Conservation (phyloP, 2,888 invertebrate species). For the Ennomos quercinarius region DNA sequence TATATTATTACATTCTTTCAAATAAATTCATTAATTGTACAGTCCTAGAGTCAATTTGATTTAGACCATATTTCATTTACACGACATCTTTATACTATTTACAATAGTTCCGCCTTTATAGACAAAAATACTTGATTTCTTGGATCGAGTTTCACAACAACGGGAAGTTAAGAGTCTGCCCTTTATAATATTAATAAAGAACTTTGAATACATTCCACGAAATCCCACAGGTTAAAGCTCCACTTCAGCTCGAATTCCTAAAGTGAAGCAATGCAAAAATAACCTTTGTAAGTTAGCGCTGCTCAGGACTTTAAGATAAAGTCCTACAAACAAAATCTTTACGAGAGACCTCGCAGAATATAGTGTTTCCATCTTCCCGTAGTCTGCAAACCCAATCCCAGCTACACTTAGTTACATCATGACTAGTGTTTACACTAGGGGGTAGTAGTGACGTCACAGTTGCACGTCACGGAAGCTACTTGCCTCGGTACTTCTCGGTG, state of each 20-base stretch:
- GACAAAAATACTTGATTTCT: slow-evolving; percentile 21
- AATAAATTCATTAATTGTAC: slow-evolving; percentile 44
- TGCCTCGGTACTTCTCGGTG: slow-evolving; percentile 78
- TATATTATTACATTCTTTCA: slow-evolving; percentile 38
- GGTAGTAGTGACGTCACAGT: slow-evolving; percentile 38
- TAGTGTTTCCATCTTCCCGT: slow-evolving; percentile 5
- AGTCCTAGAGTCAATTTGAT: slow-evolving; percentile 24
- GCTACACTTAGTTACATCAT: slow-evolving; percentile 43
- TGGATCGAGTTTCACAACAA: slow-evolving; percentile 5
- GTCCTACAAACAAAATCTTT: too few species aligned
- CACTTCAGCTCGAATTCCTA: too few species aligned
- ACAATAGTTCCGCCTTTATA: slow-evolving; percentile 22
- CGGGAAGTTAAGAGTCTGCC: slow-evolving; percentile 9
- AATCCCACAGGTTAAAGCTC: too few species aligned
- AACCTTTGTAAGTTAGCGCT: too few species aligned
- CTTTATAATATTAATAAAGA: too few species aligned
- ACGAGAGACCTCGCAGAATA: too few species aligned
- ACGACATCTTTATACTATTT: slow-evolving; percentile 23
- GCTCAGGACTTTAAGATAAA: too few species aligned
- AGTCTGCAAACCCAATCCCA: slow-evolving; percentile 13
- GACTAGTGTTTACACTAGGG: slow-evolving; percentile 68
- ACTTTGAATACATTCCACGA: too few species aligned
- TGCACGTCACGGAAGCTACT: slow-evolving; percentile 51
- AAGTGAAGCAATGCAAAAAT: too few species aligned
- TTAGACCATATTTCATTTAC: slow-evolving; percentile 27